Evolutionary conservation across 2,888 invertebrate species (phyloP).

Genomic region (Sarcophaga subvicina): DNA sequence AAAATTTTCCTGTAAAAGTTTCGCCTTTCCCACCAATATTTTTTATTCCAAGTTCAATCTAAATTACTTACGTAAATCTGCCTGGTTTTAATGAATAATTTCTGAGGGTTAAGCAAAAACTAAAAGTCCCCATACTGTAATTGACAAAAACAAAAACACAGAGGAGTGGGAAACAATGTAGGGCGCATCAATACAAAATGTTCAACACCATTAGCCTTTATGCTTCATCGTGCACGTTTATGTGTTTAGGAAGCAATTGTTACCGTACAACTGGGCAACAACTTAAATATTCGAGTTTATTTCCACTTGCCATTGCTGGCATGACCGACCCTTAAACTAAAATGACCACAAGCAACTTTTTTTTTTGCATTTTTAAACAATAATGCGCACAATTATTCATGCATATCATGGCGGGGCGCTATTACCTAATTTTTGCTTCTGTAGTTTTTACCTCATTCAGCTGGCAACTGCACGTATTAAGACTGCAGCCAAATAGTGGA

Average conservation of each 20-base stretch:
- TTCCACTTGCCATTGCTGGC: too few relatives aligned
- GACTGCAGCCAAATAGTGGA: neutral
- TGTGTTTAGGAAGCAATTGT: conserved; percentile 1
- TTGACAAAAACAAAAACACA: neutral
- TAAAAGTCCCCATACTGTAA: neutral
- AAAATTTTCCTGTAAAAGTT: too few relatives aligned
- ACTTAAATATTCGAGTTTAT: neutral
- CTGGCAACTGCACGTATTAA: neutral
- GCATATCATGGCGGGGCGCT: neutral
- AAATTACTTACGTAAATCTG: too few relatives aligned
- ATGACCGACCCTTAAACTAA: neutral
- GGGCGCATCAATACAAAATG: too few relatives aligned
- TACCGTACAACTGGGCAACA: neutral
- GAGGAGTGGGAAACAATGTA: too few relatives aligned
- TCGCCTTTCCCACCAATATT: too few relatives aligned
- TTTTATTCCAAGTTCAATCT: too few relatives aligned
- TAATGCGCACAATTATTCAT: conserved; percentile 22
- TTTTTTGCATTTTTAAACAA: conserved; percentile 3
- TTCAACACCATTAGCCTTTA: neutral
- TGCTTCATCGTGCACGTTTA: neutral
- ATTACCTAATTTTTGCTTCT: too few relatives aligned
- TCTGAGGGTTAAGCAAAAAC: too few relatives aligned
- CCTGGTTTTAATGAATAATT: too few relatives aligned
- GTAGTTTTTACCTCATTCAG: neutral
- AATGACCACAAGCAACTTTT: conserved; percentile 4